Conservation (phyloP, 2,888 invertebrate species). For the Rotaria socialis region DNA sequence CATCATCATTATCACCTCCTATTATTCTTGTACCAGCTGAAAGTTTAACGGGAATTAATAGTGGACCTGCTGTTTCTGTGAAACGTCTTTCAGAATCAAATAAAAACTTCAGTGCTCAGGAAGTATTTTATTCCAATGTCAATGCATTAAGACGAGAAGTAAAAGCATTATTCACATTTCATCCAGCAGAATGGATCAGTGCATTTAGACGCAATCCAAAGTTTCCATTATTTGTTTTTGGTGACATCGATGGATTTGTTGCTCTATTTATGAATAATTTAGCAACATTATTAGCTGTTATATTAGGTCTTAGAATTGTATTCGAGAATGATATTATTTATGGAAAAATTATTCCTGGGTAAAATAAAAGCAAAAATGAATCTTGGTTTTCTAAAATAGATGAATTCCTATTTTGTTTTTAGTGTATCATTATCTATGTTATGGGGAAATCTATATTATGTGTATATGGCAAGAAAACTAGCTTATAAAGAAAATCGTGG, state of each 20-base stretch:
- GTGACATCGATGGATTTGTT: slow-evolving; percentile 13
- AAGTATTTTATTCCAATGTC: not conserved
- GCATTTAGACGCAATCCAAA: not conserved
- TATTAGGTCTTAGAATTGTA: not conserved
- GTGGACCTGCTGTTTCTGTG: not conserved
- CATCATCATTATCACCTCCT: not conserved
- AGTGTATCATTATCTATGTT: not conserved
- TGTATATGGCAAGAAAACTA: slow-evolving; percentile 28
- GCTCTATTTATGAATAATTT: slow-evolving; percentile 15
- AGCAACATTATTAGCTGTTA: slow-evolving; percentile 5
- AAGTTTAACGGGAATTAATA: not conserved
- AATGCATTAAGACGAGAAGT: not conserved
- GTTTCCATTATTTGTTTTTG: not conserved
- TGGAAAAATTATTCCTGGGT: not conserved
- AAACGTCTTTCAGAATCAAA: not conserved
- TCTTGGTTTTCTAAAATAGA: no score
- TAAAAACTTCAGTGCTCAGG: not conserved
- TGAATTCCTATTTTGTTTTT: not conserved
- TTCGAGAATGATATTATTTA: not conserved
- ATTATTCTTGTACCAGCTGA: not conserved
- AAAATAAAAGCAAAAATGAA: not conserved
- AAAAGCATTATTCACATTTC: not conserved
- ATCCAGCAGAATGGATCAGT: not conserved
- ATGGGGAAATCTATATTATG: slow-evolving; percentile 36
- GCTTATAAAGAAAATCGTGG: slow-evolving; percentile 30